phyloP scores from a whole-genome alignment of 2,113 vertebrate species.

The Ploceus nigricollis region DNA sequence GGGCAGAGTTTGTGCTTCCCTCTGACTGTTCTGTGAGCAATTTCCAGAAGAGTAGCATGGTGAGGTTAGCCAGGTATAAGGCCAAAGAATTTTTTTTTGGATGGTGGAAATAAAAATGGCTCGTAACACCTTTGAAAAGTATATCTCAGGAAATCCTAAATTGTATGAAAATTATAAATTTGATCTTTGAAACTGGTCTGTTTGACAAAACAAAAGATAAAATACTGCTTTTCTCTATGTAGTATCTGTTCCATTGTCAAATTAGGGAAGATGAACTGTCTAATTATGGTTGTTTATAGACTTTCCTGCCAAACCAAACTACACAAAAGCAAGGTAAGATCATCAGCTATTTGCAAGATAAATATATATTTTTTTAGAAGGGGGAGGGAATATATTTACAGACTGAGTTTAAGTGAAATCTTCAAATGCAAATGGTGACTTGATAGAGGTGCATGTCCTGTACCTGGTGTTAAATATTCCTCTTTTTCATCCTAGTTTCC shows the following conservation, averaged over 20 bases:
- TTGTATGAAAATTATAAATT: constrained; percentile 21
- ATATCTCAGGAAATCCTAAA: constrained; percentile 33
- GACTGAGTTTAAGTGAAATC: neutral
- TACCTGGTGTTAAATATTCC: neutral
- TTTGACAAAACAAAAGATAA: constrained; percentile 32
- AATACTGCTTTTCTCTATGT: constrained; percentile 33
- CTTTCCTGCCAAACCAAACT: constrained; percentile 62
- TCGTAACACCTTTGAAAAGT: constrained; percentile 30
- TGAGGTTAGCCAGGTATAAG: constrained; percentile 72
- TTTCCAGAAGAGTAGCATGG: constrained; percentile 73
- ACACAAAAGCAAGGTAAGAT: constrained; percentile 63
- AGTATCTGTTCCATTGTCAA: constrained; percentile 41
- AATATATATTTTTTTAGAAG: neutral
- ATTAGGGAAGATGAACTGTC: constrained; percentile 58
- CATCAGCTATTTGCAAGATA: constrained; percentile 45
- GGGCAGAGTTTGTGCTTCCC: neutral
- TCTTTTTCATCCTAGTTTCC: constrained; percentile 81
- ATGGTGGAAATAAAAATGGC: constrained; percentile 69
- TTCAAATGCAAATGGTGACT: neutral
- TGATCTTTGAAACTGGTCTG: neutral
- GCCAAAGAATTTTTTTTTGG: constrained; percentile 57
- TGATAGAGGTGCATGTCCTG: neutral
- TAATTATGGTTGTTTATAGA: constrained; percentile 67
- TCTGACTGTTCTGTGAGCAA: constrained; percentile 1
- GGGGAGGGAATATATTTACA: constrained; percentile 16